phyloP scores from a whole-genome alignment of 2,113 vertebrate species.

The Camelus bactrianus region DNA sequence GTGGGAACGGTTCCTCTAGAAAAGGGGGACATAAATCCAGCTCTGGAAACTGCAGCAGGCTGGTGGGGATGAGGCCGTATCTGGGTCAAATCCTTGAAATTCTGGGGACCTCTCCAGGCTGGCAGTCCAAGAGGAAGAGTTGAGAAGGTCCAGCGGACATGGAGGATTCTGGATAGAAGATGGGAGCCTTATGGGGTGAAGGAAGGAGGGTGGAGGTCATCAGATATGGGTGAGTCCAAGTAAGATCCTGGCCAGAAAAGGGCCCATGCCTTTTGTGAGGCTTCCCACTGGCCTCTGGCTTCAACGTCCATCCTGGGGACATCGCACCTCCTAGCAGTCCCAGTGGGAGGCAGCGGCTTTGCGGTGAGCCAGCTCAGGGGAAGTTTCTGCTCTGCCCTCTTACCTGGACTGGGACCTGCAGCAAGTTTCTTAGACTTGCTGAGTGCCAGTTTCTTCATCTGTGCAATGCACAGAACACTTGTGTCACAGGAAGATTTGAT shows the following conservation, averaged over 20 bases:
- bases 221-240: background rate
- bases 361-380: background rate
- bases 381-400: background rate
- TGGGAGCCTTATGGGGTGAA: background rate
- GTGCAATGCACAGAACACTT: background rate
- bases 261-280: accelerated
- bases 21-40: background rate
- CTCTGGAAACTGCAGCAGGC: background rate
- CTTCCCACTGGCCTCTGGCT: background rate
- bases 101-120: background rate
- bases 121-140: background rate
- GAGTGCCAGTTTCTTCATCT: background rate
- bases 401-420: background rate
- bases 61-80: background rate
- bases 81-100: background rate
- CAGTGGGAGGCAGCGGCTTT: background rate
- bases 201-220: background rate
- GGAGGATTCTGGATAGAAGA: background rate
- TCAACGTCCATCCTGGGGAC: no score
- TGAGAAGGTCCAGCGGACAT: background rate
- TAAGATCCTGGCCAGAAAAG: background rate
- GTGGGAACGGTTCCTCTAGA: background rate
- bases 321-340: background rate
- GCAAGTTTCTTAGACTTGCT: background rate
- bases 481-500: background rate